Base-by-base conservation (phyloP, 2,113 vertebrate genomes). In the Neodontobutis hainanensis region DNA sequence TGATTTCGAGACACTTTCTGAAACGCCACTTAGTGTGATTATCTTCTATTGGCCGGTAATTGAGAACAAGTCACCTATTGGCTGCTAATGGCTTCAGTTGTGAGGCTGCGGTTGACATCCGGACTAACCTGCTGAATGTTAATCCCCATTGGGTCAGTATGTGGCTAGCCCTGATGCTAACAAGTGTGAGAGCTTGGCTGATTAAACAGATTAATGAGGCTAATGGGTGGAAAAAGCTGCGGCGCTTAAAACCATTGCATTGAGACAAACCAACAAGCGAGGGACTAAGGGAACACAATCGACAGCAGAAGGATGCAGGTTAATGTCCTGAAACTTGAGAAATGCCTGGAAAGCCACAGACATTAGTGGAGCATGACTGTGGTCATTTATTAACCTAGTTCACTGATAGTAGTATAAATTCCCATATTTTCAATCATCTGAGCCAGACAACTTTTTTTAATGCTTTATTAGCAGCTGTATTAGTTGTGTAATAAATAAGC, bases 161-260 rank as follows among this genome's bases (percentile, higher is more conserved):
- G 56, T 5, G 19, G 38, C 57, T 82, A 82, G 78, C 80, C 70
- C 68, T 73, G 47, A 73, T 46, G 65, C 63, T 85, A 85, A 85
- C 52, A 71, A 85, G 73, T 67, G 46, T 74, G 74, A 86, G 72
- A 80, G 81, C 78, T 81, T 71, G 2, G 52, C 73, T 85, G 83
- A 87, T 86, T 89, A 82, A 81, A 86, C 77, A 82, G 73, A 90
- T 87, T 85, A 88, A 90, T 86, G 84, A 87, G 81, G 80, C 80
- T 89, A 89, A 88, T 89, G 84, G 87, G 65, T 74, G 70, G 65
- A 69, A 84, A 82, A 83, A 78, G 65, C 77, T 48, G 61, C 44
- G 36, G 83, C 73, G 60, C 68, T 84, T 86, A 68, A 62, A 61
- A 70, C 65, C 57, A 58, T 75, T 65, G 62, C 67, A 16, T 61